Conservation (phyloP, 2,113 vertebrate species). For the Semnopithecus entellus region DNA sequence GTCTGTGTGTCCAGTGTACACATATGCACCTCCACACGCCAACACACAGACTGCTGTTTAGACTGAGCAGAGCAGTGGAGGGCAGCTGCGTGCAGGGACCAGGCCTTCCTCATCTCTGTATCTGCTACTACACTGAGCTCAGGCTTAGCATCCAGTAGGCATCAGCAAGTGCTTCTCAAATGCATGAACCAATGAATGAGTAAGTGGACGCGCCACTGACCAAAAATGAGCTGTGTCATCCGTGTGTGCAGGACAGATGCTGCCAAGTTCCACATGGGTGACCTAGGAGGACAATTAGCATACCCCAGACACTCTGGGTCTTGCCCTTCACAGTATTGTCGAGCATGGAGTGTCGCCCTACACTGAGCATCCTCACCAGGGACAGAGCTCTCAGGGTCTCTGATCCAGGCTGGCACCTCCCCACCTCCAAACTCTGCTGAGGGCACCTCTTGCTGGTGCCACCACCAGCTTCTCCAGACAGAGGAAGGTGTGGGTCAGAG, state of each 20-base stretch:
- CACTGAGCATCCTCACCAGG: rapidly evolving
- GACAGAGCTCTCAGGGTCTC: neutral
- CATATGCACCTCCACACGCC: neutral
- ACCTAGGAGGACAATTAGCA: neutral
- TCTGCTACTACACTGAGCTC: neutral
- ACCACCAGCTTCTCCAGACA: slow-evolving; percentile 69
- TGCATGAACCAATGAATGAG: neutral
- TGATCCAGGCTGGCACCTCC: neutral
- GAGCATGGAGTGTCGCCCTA: rapidly evolving
- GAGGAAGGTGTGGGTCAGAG: slow-evolving; percentile 15
- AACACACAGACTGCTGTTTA: neutral
- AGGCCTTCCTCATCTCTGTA: neutral
- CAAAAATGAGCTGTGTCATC: neutral
- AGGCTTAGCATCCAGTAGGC: neutral
- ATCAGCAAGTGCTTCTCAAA: neutral
- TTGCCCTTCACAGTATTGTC: neutral
- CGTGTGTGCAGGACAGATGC: rapidly evolving
- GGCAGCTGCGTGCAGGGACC: neutral
- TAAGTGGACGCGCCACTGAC: neutral
- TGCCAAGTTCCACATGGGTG: neutral
- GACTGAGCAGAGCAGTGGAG: neutral
- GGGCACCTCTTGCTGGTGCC: neutral
- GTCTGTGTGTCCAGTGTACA: neutral
- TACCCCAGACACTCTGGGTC: neutral
- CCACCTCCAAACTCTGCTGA: neutral